Conservation (phyloP, 2,113 vertebrate genomes). For the Dromas ardeola region DNA sequence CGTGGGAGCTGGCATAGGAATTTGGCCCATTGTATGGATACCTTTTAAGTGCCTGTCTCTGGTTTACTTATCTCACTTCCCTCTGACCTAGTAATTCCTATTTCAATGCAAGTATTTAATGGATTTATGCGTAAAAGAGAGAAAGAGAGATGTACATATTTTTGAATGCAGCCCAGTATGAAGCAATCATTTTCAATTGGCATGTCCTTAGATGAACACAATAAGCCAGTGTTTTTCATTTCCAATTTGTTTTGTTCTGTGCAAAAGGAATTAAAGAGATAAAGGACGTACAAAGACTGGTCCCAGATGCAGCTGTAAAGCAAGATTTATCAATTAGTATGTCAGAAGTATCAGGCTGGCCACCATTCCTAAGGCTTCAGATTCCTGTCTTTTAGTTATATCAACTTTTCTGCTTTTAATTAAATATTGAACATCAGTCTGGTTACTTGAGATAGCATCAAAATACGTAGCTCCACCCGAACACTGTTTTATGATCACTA, state of each 20-base stretch:
- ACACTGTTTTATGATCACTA: not conserved
- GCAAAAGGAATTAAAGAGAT: slow-evolving; percentile 62
- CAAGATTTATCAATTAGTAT: slow-evolving; percentile 34
- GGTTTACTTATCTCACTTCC: slow-evolving; percentile 27
- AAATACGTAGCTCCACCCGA: not conserved
- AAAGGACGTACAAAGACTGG: slow-evolving; percentile 49
- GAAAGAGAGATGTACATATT: slow-evolving; percentile 27
- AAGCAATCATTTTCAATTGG: slow-evolving; percentile 67
- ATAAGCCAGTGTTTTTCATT: slow-evolving; percentile 64
- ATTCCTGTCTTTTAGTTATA: not conserved
- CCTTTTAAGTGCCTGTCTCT: not conserved
- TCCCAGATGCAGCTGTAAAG: slow-evolving; percentile 57
- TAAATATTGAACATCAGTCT: slow-evolving; percentile 6
- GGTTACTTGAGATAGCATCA: slow-evolving; percentile 4
- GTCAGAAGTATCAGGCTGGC: slow-evolving; percentile 18
- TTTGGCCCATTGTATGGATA: not conserved
- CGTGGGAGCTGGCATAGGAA: not conserved
- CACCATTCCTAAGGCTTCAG: slow-evolving; percentile 4
- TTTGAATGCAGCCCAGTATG: slow-evolving; percentile 21
- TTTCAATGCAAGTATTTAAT: slow-evolving; percentile 19
- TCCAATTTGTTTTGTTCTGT: slow-evolving; percentile 38
- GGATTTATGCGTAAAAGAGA: slow-evolving; percentile 20
- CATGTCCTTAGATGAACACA: slow-evolving; percentile 57
- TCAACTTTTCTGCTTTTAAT: slow-evolving; percentile 42
- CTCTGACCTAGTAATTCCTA: not conserved